phyloP scores from a whole-genome alignment of 2,113 vertebrate species.

The Bostrychus sinensis region DNA sequence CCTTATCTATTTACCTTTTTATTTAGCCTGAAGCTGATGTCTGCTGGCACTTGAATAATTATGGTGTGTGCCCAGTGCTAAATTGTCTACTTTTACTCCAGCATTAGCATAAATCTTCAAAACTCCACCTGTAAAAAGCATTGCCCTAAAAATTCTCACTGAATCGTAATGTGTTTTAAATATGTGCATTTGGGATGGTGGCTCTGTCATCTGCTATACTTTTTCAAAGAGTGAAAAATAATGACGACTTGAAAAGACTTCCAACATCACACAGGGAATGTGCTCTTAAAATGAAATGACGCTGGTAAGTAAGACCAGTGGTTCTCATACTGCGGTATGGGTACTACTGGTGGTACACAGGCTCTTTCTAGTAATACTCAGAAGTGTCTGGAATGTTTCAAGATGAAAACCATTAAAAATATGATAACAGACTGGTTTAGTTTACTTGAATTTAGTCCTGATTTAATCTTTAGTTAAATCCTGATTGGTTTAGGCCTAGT shows the following conservation, averaged over 20 bases:
- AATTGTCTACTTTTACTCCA: not conserved
- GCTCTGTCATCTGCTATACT: not conserved
- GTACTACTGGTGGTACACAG: too few relatives aligned
- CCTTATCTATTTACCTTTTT: not conserved
- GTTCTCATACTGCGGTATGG: too few relatives aligned
- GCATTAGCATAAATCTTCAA: conserved; percentile 4
- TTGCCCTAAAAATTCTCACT: not conserved
- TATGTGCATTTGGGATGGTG: not conserved
- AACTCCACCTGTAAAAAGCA: not conserved
- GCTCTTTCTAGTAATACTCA: too few relatives aligned
- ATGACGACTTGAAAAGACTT: not conserved
- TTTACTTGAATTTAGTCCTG: too few relatives aligned
- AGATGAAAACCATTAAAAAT: too few relatives aligned
- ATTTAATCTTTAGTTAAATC: too few relatives aligned
- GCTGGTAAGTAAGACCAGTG: too few relatives aligned
- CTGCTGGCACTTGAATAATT: not conserved
- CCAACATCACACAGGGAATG: too few relatives aligned
- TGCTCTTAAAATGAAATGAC: too few relatives aligned
- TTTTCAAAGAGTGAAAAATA: not conserved
- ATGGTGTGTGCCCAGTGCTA: not conserved
- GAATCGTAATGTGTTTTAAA: not conserved
- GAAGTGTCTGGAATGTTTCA: too few relatives aligned
- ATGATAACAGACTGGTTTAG: too few relatives aligned
- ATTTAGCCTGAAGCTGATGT: conserved; percentile 1
- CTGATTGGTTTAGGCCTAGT: too few relatives aligned